Evolutionary conservation across 2,797 vertebrate genomes (phyloP).

Genomic region (Phalloptychus januarius): DNA sequence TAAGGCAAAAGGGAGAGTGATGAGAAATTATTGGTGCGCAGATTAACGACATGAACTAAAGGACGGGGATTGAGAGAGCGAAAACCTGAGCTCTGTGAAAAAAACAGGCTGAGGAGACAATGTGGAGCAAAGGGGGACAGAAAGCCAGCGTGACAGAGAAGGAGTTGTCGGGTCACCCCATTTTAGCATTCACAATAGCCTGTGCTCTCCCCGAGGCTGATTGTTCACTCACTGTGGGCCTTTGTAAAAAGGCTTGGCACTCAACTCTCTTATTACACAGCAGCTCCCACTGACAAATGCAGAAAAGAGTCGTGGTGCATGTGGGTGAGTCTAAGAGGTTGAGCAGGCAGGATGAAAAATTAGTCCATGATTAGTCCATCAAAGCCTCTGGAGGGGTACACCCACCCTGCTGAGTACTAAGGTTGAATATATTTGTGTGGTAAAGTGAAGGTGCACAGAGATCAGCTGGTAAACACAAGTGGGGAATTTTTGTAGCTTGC

Average conservation of each 20-base stretch:
- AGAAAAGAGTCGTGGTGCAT: constrained; percentile 59
- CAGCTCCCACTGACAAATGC: constrained; percentile 63
- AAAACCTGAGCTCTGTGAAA: constrained; percentile 57
- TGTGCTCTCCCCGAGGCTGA: constrained; percentile 79
- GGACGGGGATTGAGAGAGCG: constrained; percentile 24
- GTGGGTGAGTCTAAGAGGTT: constrained; percentile 58
- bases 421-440: constrained; percentile 43
- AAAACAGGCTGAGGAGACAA: constrained; percentile 53
- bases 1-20: constrained; percentile 22
- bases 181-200: constrained; percentile 80
- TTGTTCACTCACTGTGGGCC: constrained; percentile 82
- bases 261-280: constrained; percentile 73
- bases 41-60: constrained; percentile 20
- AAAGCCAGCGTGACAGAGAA: constrained; percentile 52
- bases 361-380: constrained; percentile 71
- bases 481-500: background rate
- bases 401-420: constrained; percentile 44
- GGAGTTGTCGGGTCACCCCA: constrained; percentile 79
- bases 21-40: constrained; percentile 21
- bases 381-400: constrained; percentile 55
- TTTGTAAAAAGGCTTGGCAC: constrained; percentile 76
- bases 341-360: constrained; percentile 40
- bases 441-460: constrained; percentile 13
- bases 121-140: constrained; percentile 60
- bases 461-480: background rate